Conservation (phyloP, 2,797 vertebrate genomes). For the Sebastes nivosus region DNA sequence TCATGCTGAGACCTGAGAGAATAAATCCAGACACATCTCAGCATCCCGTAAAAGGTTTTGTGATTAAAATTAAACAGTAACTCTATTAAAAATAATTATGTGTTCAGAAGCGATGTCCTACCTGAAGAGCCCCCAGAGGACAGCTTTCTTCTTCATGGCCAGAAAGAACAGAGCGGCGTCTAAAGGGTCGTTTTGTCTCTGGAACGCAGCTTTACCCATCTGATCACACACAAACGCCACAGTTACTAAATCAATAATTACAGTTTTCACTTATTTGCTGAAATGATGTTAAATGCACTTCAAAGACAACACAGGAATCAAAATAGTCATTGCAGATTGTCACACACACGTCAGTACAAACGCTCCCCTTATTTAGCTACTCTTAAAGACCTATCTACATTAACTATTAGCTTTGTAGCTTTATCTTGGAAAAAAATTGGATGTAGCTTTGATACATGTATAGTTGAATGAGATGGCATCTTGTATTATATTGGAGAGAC, state of each 20-base stretch:
- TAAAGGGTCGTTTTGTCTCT: slow-evolving; percentile 94
- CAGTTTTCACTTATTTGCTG: neutral
- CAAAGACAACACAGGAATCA: neutral
- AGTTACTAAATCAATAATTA: neutral
- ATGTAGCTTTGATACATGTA: too few species aligned
- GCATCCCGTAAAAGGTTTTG: neutral
- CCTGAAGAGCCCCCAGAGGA: slow-evolving; percentile 98
- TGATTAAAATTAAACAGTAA: neutral
- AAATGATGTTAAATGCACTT: neutral
- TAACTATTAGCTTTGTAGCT: neutral
- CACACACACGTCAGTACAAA: neutral
- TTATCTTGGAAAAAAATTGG: too few species aligned
- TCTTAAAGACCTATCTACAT: neutral
- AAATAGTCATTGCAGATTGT: neutral
- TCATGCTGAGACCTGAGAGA: slow-evolving; percentile 92
- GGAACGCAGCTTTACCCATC: slow-evolving; percentile 97
- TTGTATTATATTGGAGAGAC: too few species aligned
- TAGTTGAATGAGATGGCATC: too few species aligned
- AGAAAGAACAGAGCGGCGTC: slow-evolving; percentile 97
- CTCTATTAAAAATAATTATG: neutral
- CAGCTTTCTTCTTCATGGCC: slow-evolving; percentile 98
- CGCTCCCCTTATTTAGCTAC: neutral
- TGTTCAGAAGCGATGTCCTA: slow-evolving; percentile 45
- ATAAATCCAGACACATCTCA: slow-evolving; percentile 8
- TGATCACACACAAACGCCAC: slow-evolving; percentile 57